These are phyloP conservation scores for Orthosia cruda DNA, from an alignment of 2,888 invertebrate genomes.

Conservation along the genomic window DNA sequence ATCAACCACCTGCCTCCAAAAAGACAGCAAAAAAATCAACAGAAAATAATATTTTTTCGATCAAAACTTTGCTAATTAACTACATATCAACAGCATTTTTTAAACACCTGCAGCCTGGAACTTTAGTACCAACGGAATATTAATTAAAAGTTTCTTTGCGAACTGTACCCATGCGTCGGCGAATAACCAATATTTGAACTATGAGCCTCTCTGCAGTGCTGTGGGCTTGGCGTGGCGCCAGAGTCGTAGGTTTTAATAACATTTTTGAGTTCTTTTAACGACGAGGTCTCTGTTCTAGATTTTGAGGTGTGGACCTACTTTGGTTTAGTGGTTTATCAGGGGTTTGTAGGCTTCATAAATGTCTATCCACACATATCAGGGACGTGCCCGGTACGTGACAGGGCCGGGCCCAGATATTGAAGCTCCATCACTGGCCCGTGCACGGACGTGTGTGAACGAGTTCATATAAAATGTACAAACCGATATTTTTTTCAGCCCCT, in stretches of 20 bases:
- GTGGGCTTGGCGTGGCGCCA: constrained; percentile 43
- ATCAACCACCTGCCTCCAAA: not conserved
- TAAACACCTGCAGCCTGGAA: constrained; percentile 54
- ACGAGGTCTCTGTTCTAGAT: constrained; percentile 30
- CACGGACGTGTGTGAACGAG: no score
- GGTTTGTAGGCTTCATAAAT: not conserved
- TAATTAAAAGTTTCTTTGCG: constrained; percentile 67
- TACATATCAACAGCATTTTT: constrained; percentile 48
- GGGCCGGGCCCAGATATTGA: no score
- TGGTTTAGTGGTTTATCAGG: not conserved
- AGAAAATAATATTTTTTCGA: constrained; percentile 27
- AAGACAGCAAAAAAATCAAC: not conserved
- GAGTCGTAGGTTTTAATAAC: constrained; percentile 29
- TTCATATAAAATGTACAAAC: no score
- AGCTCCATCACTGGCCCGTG: no score
- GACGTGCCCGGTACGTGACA: no score
- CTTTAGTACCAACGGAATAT: constrained; percentile 46
- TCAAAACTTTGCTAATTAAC: constrained; percentile 60
- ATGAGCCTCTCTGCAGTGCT: constrained; percentile 10
- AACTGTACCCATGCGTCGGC: constrained; percentile 43
- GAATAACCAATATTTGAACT: constrained; percentile 59
- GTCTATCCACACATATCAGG: no score
- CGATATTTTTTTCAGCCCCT: no score
- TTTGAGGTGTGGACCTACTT: constrained; percentile 19
- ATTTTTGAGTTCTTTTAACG: constrained; percentile 39